Conservation (phyloP, 2,113 vertebrate species). For the Alexandromys fortis region DNA sequence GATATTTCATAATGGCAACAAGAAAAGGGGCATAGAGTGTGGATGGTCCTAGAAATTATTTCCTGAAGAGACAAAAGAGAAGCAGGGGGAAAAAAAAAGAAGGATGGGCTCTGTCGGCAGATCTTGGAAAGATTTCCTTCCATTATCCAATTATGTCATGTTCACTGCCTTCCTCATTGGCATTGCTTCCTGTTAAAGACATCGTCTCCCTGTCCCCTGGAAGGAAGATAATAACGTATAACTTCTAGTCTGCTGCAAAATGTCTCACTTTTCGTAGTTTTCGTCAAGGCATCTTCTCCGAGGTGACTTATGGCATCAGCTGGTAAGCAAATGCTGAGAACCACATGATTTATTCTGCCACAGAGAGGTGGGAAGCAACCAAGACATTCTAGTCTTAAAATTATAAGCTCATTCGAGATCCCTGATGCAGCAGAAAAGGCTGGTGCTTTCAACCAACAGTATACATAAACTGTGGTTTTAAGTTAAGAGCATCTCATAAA, state of each 20-base stretch:
- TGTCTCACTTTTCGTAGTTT: not conserved
- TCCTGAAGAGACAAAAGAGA: not conserved
- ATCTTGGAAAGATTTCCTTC: not conserved
- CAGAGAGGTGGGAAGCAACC: not conserved
- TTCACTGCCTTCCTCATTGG: not conserved
- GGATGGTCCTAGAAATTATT: not conserved
- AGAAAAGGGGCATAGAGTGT: not conserved
- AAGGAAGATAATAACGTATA: constrained; percentile 34
- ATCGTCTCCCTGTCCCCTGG: not conserved
- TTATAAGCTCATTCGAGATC: not conserved
- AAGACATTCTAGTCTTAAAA: not conserved
- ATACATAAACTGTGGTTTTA: not conserved
- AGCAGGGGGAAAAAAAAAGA: not conserved
- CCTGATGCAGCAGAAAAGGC: not conserved
- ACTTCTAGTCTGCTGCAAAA: constrained; percentile 34
- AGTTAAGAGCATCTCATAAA: not conserved
- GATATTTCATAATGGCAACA: not conserved
- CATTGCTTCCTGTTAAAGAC: not conserved
- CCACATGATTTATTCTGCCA: not conserved
- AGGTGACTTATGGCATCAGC: not conserved
- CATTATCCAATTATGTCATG: too few species aligned
- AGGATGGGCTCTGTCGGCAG: not conserved
- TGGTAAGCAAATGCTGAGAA: not conserved
- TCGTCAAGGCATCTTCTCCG: not conserved
- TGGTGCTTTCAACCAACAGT: not conserved